Evolutionary conservation across 2,113 vertebrate genomes (phyloP).

Genomic region (Caretta caretta): DNA sequence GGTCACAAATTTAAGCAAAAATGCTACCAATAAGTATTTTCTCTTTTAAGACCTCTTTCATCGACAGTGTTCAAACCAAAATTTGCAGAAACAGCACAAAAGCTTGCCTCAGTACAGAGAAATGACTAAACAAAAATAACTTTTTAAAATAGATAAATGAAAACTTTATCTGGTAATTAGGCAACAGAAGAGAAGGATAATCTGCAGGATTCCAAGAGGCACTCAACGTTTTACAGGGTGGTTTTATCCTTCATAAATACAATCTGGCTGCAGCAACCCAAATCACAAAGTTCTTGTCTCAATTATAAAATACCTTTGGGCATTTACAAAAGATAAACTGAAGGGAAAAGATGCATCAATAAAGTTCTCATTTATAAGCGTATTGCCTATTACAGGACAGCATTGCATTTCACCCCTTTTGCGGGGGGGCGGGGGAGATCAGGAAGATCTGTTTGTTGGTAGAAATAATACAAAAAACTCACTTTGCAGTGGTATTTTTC

Average conservation of each 20-base stretch:
- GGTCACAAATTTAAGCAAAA: not conserved
- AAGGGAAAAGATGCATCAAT: not conserved
- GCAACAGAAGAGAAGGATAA: not conserved
- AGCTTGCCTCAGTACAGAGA: not conserved
- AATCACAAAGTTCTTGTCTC: not conserved
- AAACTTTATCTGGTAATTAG: not conserved
- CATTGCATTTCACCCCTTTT: not conserved
- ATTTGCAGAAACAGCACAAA: not conserved
- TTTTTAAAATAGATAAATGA: not conserved
- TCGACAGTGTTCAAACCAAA: not conserved
- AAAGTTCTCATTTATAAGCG: not conserved
- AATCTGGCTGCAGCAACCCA: not conserved
- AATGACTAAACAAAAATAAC: not conserved
- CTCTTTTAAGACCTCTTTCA: not conserved
- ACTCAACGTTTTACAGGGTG: not conserved
- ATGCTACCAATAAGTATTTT: not conserved
- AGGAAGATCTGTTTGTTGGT: not conserved
- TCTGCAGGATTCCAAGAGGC: not conserved
- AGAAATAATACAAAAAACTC: not conserved
- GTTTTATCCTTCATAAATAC: not conserved
- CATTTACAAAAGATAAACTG: not conserved
- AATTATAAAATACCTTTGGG: not conserved
- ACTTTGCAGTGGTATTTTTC: not conserved
- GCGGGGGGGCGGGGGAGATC: too few relatives aligned
- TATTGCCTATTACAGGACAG: not conserved